Percentiles rank a stretch among this genome's conserved stretches.
Conservation (phyloP, 2,797 vertebrate species). For the Peromyscus aztecus region DNA sequence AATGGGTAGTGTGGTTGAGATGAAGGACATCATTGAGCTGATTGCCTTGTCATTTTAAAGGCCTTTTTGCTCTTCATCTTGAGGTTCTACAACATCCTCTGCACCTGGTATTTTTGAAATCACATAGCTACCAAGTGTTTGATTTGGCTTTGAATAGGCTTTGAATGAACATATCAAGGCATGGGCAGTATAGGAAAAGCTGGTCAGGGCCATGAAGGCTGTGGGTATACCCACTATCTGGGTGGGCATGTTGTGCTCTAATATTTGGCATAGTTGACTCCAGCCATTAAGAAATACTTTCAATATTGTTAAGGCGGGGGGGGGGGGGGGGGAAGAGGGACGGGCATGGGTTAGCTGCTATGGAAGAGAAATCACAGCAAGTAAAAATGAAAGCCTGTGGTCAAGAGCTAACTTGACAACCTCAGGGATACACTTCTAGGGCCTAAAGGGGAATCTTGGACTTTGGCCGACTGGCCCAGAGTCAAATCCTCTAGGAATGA, state of each 20-base stretch:
- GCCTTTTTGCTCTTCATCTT: background rate
- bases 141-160: background rate
- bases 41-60: constrained; percentile 13
- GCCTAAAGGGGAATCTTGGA: background rate
- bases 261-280: background rate
- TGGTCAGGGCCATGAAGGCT: background rate
- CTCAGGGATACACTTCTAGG: background rate
- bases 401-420: background rate
- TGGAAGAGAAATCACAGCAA: background rate
- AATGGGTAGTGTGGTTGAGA: background rate
- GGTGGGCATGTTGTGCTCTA: background rate
- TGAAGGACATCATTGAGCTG: background rate
- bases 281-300: background rate
- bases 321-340: background rate
- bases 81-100: background rate
- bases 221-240: background rate
- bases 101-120: constrained; percentile 21
- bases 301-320: background rate
- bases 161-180: background rate
- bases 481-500: background rate
- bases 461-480: background rate
- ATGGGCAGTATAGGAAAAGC: background rate
- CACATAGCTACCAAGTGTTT: background rate
- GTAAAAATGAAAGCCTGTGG: background rate
- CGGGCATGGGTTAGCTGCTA: background rate